Evolutionary conservation across 2,113 vertebrate genomes (phyloP).

Genomic region (Calidris pygmaea): DNA sequence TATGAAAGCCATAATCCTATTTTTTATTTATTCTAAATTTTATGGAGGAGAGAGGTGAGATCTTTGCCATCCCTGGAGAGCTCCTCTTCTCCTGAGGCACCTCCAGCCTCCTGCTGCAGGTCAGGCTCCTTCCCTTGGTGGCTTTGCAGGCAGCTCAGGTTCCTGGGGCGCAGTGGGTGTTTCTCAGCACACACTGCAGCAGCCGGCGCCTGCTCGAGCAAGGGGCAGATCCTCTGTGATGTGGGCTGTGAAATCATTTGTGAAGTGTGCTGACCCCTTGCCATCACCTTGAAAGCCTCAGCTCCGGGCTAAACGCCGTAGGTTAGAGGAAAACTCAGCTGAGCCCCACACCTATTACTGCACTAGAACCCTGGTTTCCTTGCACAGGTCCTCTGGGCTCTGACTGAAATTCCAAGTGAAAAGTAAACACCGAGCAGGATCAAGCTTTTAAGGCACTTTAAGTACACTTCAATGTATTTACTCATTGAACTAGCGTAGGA

Average conservation of each 20-base stretch:
- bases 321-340: background rate
- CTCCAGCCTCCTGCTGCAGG: background rate
- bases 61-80: background rate
- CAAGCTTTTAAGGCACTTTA: background rate
- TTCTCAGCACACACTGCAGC: background rate
- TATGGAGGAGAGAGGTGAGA: background rate
- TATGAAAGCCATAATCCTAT: background rate
- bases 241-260: constrained; percentile 2
- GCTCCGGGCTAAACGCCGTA: background rate
- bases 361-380: background rate
- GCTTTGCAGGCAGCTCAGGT: background rate
- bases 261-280: background rate
- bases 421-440: background rate
- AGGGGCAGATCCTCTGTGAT: background rate
- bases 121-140: background rate
- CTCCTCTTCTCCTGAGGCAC: background rate
- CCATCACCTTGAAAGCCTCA: background rate
- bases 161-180: background rate
- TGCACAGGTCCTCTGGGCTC: background rate
- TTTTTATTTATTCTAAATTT: background rate
- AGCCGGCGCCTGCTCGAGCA: background rate
- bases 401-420: background rate
- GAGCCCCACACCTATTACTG: background rate
- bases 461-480: background rate
- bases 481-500: background rate